phyloP scores from a whole-genome alignment of 2,888 invertebrate genomes.

The Drosophila niveifrons region DNA sequence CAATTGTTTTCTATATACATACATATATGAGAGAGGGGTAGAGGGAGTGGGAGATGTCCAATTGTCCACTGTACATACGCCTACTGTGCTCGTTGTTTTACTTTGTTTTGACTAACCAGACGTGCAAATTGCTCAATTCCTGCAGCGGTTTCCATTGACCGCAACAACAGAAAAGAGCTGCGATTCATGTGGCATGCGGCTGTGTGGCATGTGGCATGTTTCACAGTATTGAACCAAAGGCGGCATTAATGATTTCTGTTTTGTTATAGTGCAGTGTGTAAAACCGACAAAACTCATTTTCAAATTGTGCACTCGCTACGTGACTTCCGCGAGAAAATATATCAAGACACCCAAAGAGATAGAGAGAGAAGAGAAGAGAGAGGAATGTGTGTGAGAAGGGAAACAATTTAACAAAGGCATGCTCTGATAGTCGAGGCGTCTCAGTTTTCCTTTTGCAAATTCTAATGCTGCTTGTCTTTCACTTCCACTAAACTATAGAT shows the following conservation, averaged over 20 bases:
- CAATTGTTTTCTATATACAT: conserved; percentile 58
- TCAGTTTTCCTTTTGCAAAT: conserved; percentile 12
- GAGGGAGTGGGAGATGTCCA: conserved; percentile 34
- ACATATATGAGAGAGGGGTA: conserved; percentile 9
- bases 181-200: conserved; percentile 49
- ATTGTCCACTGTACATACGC: conserved; percentile 46
- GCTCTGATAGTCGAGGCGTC: conserved; percentile 1
- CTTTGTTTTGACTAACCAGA: conserved; percentile 75
- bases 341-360: conserved; percentile 12
- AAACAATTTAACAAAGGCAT: neutral
- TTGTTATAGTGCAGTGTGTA: conserved; percentile 65
- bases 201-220: conserved; percentile 43
- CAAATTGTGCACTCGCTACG: conserved; percentile 76
- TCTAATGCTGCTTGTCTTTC: neutral
- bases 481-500: neutral
- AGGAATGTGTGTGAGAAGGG: conserved; percentile 7
- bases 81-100: conserved; percentile 64
- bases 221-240: conserved; percentile 39
- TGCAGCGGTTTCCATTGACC: conserved; percentile 77
- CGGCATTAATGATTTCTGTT: conserved; percentile 60
- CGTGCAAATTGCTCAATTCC: conserved; percentile 80
- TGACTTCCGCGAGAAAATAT: conserved; percentile 75
- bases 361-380: neutral
- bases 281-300: conserved; percentile 81
- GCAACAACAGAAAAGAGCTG: conserved; percentile 55